These are phyloP conservation scores for Trissolcus brochymenae DNA, from an alignment of 2,888 invertebrate species.

Conservation along the genomic window DNA sequence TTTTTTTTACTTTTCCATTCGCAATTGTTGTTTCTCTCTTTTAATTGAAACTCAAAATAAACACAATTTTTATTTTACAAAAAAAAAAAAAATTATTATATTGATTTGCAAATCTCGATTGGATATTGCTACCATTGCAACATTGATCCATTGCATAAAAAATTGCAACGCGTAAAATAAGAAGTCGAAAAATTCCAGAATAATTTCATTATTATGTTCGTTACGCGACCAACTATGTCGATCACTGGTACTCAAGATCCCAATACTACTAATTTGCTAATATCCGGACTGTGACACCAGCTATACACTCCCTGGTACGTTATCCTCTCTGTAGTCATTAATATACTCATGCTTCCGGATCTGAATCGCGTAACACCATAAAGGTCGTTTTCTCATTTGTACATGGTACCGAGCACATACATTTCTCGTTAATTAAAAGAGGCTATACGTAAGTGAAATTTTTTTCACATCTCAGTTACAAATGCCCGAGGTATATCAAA, in stretches of 20 bases:
- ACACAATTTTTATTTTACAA: no score
- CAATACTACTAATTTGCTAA: conserved; percentile 31
- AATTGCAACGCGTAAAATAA: neutral
- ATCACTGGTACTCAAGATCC: conserved; percentile 28
- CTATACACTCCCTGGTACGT: conserved; percentile 12
- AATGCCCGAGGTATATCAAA: no score
- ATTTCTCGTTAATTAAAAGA: conserved; percentile 38
- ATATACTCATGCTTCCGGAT: conserved; percentile 41
- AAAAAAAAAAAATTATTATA: no score
- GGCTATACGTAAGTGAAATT: conserved; percentile 27
- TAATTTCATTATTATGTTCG: conserved; percentile 35
- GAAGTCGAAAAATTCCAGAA: conserved; percentile 16
- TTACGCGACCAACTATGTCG: conserved; percentile 41
- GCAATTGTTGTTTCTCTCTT: no score
- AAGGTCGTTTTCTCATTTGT: conserved; percentile 46
- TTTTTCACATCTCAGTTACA: conserved; percentile 18
- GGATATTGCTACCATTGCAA: neutral
- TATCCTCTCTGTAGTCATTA: conserved; percentile 16
- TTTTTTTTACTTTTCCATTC: no score
- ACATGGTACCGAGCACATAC: conserved; percentile 25
- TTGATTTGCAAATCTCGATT: neutral
- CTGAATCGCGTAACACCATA: conserved; percentile 26
- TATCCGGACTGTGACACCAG: conserved; percentile 22
- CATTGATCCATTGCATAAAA: conserved; percentile 8
- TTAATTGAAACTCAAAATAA: no score